Evolutionary conservation across 2,888 invertebrate species (phyloP).

Genomic region (Lasiommata megera): DNA sequence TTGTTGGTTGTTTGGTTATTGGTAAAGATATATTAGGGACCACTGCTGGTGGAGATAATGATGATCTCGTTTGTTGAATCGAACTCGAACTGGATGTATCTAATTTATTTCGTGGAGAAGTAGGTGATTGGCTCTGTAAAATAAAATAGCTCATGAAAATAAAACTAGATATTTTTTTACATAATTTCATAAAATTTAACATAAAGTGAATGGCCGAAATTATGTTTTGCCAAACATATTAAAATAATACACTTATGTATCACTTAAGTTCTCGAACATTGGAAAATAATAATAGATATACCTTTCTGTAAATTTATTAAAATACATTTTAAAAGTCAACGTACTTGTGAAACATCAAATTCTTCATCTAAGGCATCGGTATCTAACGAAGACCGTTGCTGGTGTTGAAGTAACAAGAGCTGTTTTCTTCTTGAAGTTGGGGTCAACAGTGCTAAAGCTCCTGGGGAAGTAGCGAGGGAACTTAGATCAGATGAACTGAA

Average conservation of each 20-base stretch:
- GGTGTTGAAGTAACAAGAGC: conserved; percentile 88
- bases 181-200: too few species aligned
- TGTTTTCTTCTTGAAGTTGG: conserved; percentile 91
- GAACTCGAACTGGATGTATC: conserved; percentile 66
- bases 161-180: too few species aligned
- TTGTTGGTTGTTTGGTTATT: conserved; percentile 73
- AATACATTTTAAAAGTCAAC: neutral
- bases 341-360: conserved; percentile 83
- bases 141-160: too few species aligned
- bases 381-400: conserved; percentile 92
- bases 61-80: conserved; percentile 55
- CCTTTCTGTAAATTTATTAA: too few species aligned
- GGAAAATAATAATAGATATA: too few species aligned
- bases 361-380: conserved; percentile 90
- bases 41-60: conserved; percentile 72
- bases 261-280: too few species aligned
- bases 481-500: conserved; percentile 75
- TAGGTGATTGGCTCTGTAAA: conserved; percentile 74
- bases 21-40: conserved; percentile 68
- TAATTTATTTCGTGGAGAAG: conserved; percentile 76
- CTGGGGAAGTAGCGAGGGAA: conserved; percentile 77
- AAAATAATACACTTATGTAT: too few species aligned
- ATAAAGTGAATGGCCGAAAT: too few species aligned
- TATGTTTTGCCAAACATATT: too few species aligned
- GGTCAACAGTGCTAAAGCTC: conserved; percentile 84